phyloP scores from a whole-genome alignment of 2,113 vertebrate species.

The Ailuropoda melanoleuca region DNA sequence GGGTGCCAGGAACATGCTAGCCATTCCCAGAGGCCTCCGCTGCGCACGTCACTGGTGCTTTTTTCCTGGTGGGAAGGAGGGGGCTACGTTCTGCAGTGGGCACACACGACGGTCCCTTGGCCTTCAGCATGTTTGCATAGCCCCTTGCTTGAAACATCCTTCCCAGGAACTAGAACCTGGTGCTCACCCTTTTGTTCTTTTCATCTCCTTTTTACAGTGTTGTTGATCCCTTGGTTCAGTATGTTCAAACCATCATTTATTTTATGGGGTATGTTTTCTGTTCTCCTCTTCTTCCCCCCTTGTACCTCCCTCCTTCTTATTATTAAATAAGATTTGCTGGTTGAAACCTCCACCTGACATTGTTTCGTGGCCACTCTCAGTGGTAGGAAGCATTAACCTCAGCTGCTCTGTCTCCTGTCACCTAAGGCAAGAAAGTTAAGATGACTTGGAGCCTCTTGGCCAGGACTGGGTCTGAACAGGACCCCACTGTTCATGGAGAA shows the following conservation, averaged over 20 bases:
- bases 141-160: not conserved
- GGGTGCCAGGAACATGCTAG: not conserved
- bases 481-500: not conserved
- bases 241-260: not conserved
- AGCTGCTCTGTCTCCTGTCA: not conserved
- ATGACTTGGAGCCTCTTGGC: not conserved
- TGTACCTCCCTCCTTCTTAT: not conserved
- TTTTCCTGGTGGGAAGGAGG: not conserved
- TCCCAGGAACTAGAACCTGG: not conserved
- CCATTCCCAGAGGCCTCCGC: not conserved
- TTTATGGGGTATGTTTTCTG: not conserved
- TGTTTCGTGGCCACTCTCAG: not conserved
- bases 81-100: not conserved
- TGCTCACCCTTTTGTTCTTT: not conserved
- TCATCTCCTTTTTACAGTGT: not conserved
- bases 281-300: not conserved
- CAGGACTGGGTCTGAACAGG: not conserved
- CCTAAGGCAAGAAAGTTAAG: not conserved
- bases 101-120: not conserved
- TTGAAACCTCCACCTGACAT: not conserved
- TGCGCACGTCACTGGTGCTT: not conserved
- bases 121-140: not conserved
- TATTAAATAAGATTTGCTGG: not conserved
- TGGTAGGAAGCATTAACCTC: not conserved
- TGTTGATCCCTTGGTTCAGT: not conserved